A percentile compares a stretch with the other conserved stretches of the same genome.
phyloP scores from a whole-genome alignment of 92 coral and sea anemone genomes.

The Phymanthus crucifer region DNA sequence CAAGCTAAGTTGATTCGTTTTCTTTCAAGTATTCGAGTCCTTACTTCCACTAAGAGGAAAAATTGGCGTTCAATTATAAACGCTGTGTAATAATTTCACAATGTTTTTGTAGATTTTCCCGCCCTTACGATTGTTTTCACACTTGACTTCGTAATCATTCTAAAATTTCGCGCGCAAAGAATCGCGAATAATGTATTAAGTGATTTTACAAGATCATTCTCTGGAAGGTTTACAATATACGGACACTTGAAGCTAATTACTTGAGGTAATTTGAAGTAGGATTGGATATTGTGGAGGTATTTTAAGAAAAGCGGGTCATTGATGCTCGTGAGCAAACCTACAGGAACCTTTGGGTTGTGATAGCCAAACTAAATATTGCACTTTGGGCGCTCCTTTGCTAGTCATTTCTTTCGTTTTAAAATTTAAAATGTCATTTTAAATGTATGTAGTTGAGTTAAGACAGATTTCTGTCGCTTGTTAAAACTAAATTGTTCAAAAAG shows the following conservation, averaged over 20 bases:
- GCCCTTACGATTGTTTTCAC: conserved; percentile 9
- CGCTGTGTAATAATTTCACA: neutral
- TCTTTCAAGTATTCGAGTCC: neutral
- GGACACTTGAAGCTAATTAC: neutral
- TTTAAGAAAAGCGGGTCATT: neutral
- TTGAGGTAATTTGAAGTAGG: neutral
- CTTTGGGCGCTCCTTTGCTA: neutral
- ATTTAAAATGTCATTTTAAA: conserved; percentile 12
- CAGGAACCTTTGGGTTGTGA: conserved; percentile 13
- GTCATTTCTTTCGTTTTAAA: conserved; percentile 13
- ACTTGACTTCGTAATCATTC: conserved; percentile 8
- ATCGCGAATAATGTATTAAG: neutral
- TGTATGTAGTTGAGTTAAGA: neutral
- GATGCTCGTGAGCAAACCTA: neutral
- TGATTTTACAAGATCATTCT: neutral
- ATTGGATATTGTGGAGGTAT: neutral
- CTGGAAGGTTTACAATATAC: neutral
- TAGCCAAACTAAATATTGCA: neutral
- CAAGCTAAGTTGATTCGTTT: neutral
- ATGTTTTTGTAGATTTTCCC: conserved; percentile 3
- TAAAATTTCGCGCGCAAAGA: conserved; percentile 24
- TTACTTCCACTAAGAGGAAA: neutral
- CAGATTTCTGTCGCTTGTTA: neutral
- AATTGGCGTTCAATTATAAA: neutral
- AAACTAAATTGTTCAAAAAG: neutral